Conservation (phyloP, 2,888 invertebrate genomes). For the Strigamia crassipes region DNA sequence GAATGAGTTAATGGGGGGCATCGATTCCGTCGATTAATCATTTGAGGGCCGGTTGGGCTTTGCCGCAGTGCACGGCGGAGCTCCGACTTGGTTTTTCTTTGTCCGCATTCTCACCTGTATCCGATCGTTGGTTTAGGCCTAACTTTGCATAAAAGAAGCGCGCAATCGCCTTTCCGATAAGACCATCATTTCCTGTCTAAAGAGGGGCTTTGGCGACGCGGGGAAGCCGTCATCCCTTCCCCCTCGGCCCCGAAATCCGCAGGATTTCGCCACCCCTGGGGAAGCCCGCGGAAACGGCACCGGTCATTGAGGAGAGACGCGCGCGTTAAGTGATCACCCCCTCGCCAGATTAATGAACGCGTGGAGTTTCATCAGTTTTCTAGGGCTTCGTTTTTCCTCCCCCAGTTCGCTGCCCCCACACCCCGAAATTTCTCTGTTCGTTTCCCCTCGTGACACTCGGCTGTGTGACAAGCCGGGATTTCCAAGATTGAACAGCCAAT, state of each 20-base stretch:
- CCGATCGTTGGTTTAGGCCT: neutral
- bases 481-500: conserved; percentile 12
- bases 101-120: neutral
- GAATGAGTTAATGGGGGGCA: no score
- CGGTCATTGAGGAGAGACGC: neutral
- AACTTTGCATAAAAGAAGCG: neutral
- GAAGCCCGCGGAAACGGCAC: conserved; percentile 8
- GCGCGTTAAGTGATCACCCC: conserved; percentile 8
- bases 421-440: no score
- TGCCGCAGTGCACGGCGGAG: neutral
- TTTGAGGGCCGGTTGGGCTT: neutral
- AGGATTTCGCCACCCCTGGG: conserved; percentile 5
- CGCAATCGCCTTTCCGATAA: neutral
- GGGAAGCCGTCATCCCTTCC: neutral
- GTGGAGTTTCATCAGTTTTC: conserved; percentile 29
- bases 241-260: neutral
- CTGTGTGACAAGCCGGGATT: neutral
- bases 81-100: no score
- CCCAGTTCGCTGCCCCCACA: no score
- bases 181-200: neutral
- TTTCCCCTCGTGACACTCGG: neutral
- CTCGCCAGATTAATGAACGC: conserved; percentile 23
- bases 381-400: neutral
- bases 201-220: neutral
- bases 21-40: no score